These are phyloP conservation scores for Tenrec ecaudatus DNA, from an alignment of 2,113 vertebrate genomes.

Conservation along the genomic window DNA sequence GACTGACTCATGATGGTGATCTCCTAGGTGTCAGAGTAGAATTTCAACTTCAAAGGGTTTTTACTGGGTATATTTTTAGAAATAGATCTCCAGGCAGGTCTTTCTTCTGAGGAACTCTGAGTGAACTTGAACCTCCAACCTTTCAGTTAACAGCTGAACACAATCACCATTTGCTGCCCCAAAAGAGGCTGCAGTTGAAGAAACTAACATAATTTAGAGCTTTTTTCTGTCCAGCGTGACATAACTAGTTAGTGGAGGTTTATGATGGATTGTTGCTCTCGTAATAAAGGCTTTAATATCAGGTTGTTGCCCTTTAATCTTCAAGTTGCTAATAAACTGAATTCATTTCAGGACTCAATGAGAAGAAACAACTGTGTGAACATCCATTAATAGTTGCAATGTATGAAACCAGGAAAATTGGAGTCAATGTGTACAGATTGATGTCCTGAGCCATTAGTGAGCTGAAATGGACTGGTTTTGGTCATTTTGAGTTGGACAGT, in stretches of 20 bases:
- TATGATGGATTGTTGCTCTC: not conserved
- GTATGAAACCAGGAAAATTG: too few relatives aligned
- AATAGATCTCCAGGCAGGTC: not conserved
- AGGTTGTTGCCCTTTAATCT: not conserved
- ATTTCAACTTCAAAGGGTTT: not conserved
- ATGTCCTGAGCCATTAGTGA: too few relatives aligned
- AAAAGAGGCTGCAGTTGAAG: not conserved
- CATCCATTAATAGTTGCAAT: too few relatives aligned
- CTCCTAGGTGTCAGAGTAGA: not conserved
- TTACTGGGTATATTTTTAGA: not conserved
- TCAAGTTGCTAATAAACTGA: not conserved
- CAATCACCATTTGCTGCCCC: not conserved
- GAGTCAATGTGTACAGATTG: too few relatives aligned
- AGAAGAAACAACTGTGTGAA: too few relatives aligned
- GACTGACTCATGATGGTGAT: not conserved
- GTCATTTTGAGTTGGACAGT: too few relatives aligned
- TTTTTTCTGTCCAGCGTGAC: not conserved
- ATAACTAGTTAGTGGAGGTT: not conserved
- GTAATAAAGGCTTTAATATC: constrained; percentile 15
- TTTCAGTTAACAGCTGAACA: not conserved
- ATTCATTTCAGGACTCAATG: too few relatives aligned
- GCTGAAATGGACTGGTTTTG: too few relatives aligned
- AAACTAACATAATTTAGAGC: not conserved
- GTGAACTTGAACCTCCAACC: not conserved
- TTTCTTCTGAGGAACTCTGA: too few relatives aligned